phyloP scores from a whole-genome alignment of 2,888 invertebrate species.

The Caradrina kadenii region DNA sequence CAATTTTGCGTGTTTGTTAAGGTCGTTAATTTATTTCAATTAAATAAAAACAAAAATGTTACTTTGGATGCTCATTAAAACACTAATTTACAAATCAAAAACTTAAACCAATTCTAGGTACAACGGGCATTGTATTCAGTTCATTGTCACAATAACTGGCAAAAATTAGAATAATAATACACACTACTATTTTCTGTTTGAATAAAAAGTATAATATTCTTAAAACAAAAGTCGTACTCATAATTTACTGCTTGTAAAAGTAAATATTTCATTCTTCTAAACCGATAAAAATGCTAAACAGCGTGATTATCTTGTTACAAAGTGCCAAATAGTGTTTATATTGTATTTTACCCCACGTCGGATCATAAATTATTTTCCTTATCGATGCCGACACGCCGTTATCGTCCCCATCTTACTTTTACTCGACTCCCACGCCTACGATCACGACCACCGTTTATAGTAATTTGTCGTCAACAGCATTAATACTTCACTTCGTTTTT shows the following conservation, averaged over 20 bases:
- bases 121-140: neutral
- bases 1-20: no score
- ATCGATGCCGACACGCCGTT: constrained; percentile 78
- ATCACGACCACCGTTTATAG: constrained; percentile 78
- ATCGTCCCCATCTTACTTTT: constrained; percentile 79
- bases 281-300: constrained; percentile 62
- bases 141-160: neutral
- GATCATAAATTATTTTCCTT: constrained; percentile 77
- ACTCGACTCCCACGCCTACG: constrained; percentile 77
- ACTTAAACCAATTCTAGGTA: no score
- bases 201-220: constrained; percentile 20
- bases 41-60: no score
- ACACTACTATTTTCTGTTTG: neutral
- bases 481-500: constrained; percentile 71
- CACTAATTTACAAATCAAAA: no score
- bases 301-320: constrained; percentile 60
- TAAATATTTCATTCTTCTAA: constrained; percentile 64
- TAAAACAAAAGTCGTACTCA: constrained; percentile 10
- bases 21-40: no score
- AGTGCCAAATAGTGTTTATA: constrained; percentile 62
- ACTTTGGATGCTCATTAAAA: no score
- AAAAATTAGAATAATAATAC: neutral
- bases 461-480: constrained; percentile 79
- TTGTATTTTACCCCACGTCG: constrained; percentile 68
- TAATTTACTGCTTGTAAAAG: constrained; percentile 37